Conservation (phyloP, 2,888 invertebrate species). For the Nomada flava region DNA sequence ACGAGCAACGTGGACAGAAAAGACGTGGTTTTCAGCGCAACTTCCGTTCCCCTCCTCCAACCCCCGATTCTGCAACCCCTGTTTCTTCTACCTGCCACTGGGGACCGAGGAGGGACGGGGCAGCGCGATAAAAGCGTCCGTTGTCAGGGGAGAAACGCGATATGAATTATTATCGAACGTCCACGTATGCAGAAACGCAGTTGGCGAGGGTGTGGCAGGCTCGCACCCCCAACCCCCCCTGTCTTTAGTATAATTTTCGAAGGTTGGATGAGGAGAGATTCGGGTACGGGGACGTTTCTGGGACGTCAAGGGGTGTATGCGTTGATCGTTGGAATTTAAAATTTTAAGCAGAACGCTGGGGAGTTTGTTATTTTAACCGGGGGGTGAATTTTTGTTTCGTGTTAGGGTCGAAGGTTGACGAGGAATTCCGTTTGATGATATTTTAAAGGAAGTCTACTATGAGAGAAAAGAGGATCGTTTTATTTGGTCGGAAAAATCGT, state of each 20-base stretch:
- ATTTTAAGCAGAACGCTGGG: neutral
- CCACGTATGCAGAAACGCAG: constrained; percentile 2
- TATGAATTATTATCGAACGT: constrained; percentile 59
- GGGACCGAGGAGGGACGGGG: neutral
- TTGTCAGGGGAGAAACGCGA: constrained; percentile 45
- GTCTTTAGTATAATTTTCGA: constrained; percentile 39
- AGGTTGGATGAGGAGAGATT: neutral
- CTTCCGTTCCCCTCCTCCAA: constrained; percentile 7
- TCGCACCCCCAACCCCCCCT: neutral
- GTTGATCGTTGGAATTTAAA: neutral
- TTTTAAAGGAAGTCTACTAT: no score
- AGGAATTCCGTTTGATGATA: no score
- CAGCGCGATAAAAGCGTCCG: constrained; percentile 50
- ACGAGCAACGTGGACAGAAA: constrained; percentile 23
- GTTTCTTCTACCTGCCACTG: constrained; percentile 23
- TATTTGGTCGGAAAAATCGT: no score
- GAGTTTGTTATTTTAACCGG: neutral
- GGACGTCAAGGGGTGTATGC: neutral
- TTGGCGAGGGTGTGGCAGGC: neutral
- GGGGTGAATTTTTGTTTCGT: no score
- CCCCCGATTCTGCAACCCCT: neutral
- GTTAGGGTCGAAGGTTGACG: no score
- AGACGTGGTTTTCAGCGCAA: constrained; percentile 33
- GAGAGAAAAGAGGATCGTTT: no score
- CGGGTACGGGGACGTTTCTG: neutral